phyloP scores from a whole-genome alignment of 2,888 invertebrate species.

The Tenthredo mesomela region DNA sequence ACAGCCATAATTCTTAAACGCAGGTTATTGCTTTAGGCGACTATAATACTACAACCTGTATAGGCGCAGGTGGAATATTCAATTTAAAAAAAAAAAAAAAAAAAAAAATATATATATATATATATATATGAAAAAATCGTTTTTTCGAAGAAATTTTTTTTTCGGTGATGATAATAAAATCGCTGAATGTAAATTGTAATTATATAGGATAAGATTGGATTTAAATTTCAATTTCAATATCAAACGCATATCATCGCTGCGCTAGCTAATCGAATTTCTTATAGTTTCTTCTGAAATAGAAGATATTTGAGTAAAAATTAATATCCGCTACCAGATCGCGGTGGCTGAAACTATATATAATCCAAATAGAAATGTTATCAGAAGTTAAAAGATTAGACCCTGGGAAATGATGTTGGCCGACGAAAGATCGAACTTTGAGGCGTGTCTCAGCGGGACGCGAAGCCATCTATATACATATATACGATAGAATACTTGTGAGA shows the following conservation, averaged over 20 bases:
- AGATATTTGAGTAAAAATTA: too few relatives aligned
- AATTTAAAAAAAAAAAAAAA: not conserved
- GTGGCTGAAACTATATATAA: not conserved
- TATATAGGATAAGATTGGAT: too few relatives aligned
- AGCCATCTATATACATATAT: too few relatives aligned
- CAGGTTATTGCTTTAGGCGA: not conserved
- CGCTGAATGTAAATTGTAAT: too few relatives aligned
- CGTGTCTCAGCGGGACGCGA: constrained; percentile 28
- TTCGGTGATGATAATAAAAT: not conserved
- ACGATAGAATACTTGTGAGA: not conserved
- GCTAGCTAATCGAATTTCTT: too few relatives aligned
- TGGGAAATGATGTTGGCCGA: not conserved
- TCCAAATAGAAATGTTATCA: not conserved
- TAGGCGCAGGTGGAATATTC: not conserved
- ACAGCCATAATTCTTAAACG: constrained; percentile 38
- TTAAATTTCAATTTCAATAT: too few relatives aligned
- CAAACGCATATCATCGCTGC: too few relatives aligned
- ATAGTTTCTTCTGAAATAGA: too few relatives aligned
- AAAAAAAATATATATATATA: too few relatives aligned
- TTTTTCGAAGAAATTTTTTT: not conserved
- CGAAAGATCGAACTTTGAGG: constrained; percentile 33
- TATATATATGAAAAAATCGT: not conserved
- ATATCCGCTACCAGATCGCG: too few relatives aligned
- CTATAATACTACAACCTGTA: not conserved
- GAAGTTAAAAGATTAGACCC: not conserved